Base-by-base conservation (phyloP, 2,888 invertebrate genomes). In the Agrotis clavis region DNA sequence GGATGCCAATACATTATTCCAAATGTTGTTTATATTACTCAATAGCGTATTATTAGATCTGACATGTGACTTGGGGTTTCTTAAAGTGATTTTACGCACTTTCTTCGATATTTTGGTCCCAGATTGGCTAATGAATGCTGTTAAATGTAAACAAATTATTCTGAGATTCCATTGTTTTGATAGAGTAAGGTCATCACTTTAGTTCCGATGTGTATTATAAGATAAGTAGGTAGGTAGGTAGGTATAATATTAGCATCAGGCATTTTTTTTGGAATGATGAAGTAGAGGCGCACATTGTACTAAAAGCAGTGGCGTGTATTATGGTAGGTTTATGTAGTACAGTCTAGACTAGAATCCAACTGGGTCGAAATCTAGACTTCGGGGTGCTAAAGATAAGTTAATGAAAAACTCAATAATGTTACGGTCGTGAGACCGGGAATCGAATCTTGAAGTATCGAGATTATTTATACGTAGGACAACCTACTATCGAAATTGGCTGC, bases 1-100 rank as follows among this genome's bases (percentile, higher is more conserved):
- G 62, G 64, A 65, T 78, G 81, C 79, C 81, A 81, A 78, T 81
- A 82, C 57, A 74, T 74, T 73, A 82, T 78, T 68, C 30, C 21
- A 67, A 54, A 70, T 41, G 59, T 41, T 41, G 66, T 81, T 67
- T 75, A 68, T 56, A 50, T 76, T 60, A 56, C 62, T 25, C 25
- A 30, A 53, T 70, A 14, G 41, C 51, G 56, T 79, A 79, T 81
- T 81, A 76, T 67, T 81, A 64, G 77, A 76, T 11, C 21, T 66
- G 76, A 66, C 25, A 56, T 62, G 25, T 74, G 53, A 54, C 25
- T 57, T 54, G n/a, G 50, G 14, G 65, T 76, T 54, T 68, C 68
- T 25, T 64, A 5, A 53, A 59, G 41, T 30, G 51, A 62, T 53
- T 45, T 80, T 1, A 50, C 25, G 47, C 14, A 45, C 11, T 53